phyloP scores from a whole-genome alignment of 2,113 vertebrate genomes.

The Chaetodon auriga region DNA sequence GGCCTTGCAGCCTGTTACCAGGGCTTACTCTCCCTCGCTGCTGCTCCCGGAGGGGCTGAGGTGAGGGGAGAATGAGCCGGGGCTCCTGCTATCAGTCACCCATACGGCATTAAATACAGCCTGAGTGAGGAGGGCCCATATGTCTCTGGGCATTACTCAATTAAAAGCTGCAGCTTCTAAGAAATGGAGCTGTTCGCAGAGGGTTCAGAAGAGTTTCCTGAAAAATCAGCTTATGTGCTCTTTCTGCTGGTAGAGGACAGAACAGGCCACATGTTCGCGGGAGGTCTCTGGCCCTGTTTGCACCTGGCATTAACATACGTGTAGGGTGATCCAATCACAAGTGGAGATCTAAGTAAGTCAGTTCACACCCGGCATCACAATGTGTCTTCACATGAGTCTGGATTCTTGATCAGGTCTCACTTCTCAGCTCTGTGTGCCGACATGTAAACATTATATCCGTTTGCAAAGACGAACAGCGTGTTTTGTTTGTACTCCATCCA shows the following conservation, averaged over 20 bases:
- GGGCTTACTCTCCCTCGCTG: slow-evolving; percentile 59
- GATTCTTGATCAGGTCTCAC: too few relatives aligned
- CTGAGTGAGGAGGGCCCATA: slow-evolving; percentile 61
- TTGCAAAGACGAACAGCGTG: too few relatives aligned
- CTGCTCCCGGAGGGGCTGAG: slow-evolving; percentile 67
- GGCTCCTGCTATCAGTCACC: slow-evolving; percentile 68
- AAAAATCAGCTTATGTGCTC: slow-evolving; percentile 56
- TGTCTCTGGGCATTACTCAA: slow-evolving; percentile 70
- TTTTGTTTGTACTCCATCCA: too few relatives aligned
- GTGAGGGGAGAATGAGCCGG: slow-evolving; percentile 63
- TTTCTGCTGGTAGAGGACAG: slow-evolving; percentile 8
- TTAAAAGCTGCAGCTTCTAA: slow-evolving; percentile 63
- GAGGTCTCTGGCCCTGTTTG: background rate
- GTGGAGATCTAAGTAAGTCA: too few relatives aligned
- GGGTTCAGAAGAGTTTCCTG: slow-evolving; percentile 43
- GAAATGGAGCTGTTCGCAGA: slow-evolving; percentile 47
- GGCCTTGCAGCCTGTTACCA: slow-evolving; percentile 73
- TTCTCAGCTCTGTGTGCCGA: too few relatives aligned
- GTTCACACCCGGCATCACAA: too few relatives aligned
- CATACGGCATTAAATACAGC: slow-evolving; percentile 65
- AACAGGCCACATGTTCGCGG: slow-evolving; percentile 23
- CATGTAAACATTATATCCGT: too few relatives aligned
- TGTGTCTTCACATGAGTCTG: too few relatives aligned
- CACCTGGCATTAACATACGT: too few relatives aligned
- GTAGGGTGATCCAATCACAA: too few relatives aligned